Evolutionary conservation across 2,113 vertebrate genomes (phyloP), one percentile per base, ranked within the genome.

Genomic region (Rhipidura dahli): DNA sequence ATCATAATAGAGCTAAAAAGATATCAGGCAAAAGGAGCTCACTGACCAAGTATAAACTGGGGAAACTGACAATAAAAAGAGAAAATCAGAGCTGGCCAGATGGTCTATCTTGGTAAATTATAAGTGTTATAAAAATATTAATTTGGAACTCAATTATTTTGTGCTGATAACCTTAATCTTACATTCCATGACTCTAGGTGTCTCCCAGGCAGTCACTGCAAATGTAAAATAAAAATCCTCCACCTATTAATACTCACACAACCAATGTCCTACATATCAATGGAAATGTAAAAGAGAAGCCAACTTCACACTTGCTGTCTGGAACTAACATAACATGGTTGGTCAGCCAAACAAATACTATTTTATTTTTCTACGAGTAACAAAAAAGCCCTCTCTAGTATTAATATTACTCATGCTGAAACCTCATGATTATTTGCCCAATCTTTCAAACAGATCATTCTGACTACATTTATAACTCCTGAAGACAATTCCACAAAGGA

Each of bases 321-420:
- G 26, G 13, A 54, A 30, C 26, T 44, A 45, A 39, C 14, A 31
- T 26, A 66, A 37, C 1, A 2, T 49, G 17, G 24, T 19, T 75
- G 26, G 24, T 13, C 16, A 71, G 19, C 9, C 11, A 71, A 90
- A 61, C 4, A 42, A 0, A 0, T 11, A 40, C 3, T 9, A 54
- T 60, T 73, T 87, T 17, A 51, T 6, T 15, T 45, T 69, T 26
- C 18, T 59, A 28, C 57, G 10, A 40, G n/a, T 27, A 61, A 57
- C 5, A 57, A 87, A 75, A 83, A 44, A 19, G 0, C 1, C 2
- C 0, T 2, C 28, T 40, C 39, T 71, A 30, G 3, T 76, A 40
- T 80, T 33, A 87, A 40, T 68, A 71, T 47, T 66, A 39, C 4
- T 70, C 16, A 9, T 79, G 28, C 8, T 72, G 51, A 94, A 85